Evolutionary conservation across 2,888 invertebrate genomes (phyloP).

Genomic region (Eudemis profundana): DNA sequence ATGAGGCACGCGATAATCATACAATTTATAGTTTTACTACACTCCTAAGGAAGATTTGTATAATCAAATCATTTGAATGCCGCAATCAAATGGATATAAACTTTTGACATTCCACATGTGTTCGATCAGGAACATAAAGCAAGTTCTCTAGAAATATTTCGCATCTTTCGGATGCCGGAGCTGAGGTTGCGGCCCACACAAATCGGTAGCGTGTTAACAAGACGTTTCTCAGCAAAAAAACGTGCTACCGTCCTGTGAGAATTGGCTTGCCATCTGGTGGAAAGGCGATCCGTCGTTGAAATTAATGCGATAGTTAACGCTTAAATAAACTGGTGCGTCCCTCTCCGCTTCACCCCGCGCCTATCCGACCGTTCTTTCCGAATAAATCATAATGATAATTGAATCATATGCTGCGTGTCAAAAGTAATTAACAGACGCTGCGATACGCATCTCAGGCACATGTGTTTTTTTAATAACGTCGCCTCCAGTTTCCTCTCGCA

Average conservation of each 20-base stretch:
- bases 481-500: slow-evolving; percentile 75
- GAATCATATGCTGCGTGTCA: slow-evolving; percentile 85
- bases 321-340: slow-evolving; percentile 70
- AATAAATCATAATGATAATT: slow-evolving; percentile 84
- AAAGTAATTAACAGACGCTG: slow-evolving; percentile 83
- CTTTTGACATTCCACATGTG: slow-evolving; percentile 24
- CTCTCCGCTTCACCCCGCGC: slow-evolving; percentile 57
- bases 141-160: slow-evolving; percentile 46
- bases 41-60: slow-evolving; percentile 59
- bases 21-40: slow-evolving; percentile 69
- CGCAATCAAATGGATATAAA: slow-evolving; percentile 32
- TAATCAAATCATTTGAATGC: slow-evolving; percentile 46
- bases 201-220: slow-evolving; percentile 69
- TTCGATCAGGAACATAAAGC: slow-evolving; percentile 37
- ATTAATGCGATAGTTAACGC: slow-evolving; percentile 80
- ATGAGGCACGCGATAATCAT: slow-evolving; percentile 72
- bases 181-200: slow-evolving; percentile 65
- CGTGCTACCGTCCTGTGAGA: slow-evolving; percentile 67
- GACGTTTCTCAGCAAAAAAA: slow-evolving; percentile 61
- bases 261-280: slow-evolving; percentile 76
- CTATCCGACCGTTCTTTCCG: slow-evolving; percentile 65
- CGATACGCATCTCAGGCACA: slow-evolving; percentile 83
- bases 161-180: slow-evolving; percentile 46
- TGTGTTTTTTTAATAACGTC: slow-evolving; percentile 83
- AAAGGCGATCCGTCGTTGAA: slow-evolving; percentile 68